Evolutionary conservation across 2,797 vertebrate genomes (phyloP), one percentile per base, ranked within the genome.

Genomic region (Anniella stebbinsi): DNA sequence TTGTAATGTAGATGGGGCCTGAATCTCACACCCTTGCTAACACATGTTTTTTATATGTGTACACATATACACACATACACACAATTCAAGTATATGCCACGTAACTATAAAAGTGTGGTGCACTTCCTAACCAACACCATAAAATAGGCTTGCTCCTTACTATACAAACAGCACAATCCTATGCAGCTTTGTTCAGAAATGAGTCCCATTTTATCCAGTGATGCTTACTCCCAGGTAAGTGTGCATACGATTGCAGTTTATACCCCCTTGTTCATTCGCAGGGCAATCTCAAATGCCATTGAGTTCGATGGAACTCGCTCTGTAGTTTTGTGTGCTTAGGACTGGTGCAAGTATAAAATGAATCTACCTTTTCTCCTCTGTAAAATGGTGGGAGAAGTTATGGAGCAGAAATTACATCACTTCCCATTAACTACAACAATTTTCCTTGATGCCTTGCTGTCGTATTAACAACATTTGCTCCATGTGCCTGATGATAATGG

Each of bases 401-500:
- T 88, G 89, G 91, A 94, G 88, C 45, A 80, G 93, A 95, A 92
- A 4, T 72, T 92, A 78, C 93, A 93, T 76, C 90, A 41, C 92
- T 90, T 95, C 89, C 83, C 90, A 94, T 91, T 84, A 93, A 92
- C 66, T 92, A 91, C 81, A 60, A 41, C 63, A 75, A 76, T 88
- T 93, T 93, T 92, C 85, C 91, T 93, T 88, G 83, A 94, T 75
- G 76, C 87, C 21, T 84, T 23, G 15, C 18, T 41, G 86, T 57
- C 69, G 76, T 87, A 88, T 93, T 94, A 92, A 93, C 77, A 72
- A 87, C 92, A 94, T 96, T 93, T 93, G 36, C 84, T 84, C 84
- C 13, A 72, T 93, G 73, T 82, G 92, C 91, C 92, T 95, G 95
- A 89, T 95, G 94, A 95, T 93, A 96, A 96, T 87, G 91, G 93